phyloP scores from a whole-genome alignment of 2,113 vertebrate genomes.

The Malurus elegans region DNA sequence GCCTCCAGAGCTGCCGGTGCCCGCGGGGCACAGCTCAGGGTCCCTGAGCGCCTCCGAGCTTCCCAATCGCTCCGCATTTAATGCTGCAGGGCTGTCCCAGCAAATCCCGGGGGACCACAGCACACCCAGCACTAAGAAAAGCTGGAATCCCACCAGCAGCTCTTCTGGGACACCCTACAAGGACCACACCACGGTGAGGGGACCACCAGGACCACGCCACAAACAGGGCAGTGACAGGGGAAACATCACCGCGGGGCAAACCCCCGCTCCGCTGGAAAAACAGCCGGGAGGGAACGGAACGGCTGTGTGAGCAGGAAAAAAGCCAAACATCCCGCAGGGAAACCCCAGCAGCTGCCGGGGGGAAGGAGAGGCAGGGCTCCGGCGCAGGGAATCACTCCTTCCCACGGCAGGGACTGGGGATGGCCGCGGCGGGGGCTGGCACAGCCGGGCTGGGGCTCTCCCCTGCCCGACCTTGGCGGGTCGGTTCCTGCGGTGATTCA shows the following conservation, averaged over 20 bases:
- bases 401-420: not conserved
- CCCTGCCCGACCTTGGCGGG: constrained; percentile 30
- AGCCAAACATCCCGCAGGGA: rapidly evolving
- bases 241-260: rapidly evolving
- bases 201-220: rapidly evolving
- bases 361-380: not conserved
- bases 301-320: not conserved
- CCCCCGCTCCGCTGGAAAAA: rapidly evolving
- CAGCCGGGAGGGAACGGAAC: rapidly evolving
- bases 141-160: not conserved
- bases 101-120: rapidly evolving
- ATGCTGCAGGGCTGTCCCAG: not conserved
- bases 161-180: rapidly evolving
- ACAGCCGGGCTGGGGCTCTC: not conserved
- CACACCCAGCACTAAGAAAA: too few relatives aligned
- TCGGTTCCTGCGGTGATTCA: constrained; percentile 29
- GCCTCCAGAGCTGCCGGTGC: not conserved
- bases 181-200: rapidly evolving
- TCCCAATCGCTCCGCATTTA: not conserved
- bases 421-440: not conserved
- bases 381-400: not conserved
- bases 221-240: not conserved
- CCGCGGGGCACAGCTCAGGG: not conserved
- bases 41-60: not conserved
- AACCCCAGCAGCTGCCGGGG: not conserved